A percentile compares a stretch with the other conserved stretches of the same genome.
Conservation (phyloP, 2,888 invertebrate genomes). For the Rotaria sp. region DNA sequence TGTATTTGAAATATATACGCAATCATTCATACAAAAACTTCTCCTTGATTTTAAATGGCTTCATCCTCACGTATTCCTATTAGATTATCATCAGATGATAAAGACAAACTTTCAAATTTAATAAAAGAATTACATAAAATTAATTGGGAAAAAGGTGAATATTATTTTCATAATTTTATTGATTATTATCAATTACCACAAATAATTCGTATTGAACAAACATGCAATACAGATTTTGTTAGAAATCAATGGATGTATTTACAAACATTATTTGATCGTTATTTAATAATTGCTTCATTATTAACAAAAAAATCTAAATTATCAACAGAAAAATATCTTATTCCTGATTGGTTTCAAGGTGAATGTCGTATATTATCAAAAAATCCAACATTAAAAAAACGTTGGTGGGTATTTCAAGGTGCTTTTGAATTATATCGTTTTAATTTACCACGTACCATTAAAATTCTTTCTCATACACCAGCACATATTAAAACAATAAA, state of each 20-base stretch:
- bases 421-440: conserved; percentile 40
- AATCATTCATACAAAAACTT: neutral
- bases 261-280: conserved; percentile 38
- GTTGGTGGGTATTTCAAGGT: conserved; percentile 40
- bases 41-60: neutral
- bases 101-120: neutral
- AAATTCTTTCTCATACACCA: conserved; percentile 34
- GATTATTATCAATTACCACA: conserved; percentile 39
- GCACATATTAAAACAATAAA: conserved; percentile 24
- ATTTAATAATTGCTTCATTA: conserved; percentile 25
- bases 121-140: neutral
- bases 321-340: conserved; percentile 28
- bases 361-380: conserved; percentile 39
- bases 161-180: conserved; percentile 29
- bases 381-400: conserved; percentile 37
- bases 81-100: neutral
- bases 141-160: neutral
- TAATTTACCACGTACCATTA: conserved; percentile 37
- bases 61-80: neutral
- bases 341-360: conserved; percentile 39
- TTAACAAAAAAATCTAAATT: neutral
- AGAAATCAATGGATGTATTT: conserved; percentile 35
- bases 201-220: conserved; percentile 29
- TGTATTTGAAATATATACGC: neutral
- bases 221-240: conserved; percentile 13